These are phyloP conservation scores for Diorhabda carinulata DNA, from an alignment of 1,140 invertebrate species.

Conservation along the genomic window DNA sequence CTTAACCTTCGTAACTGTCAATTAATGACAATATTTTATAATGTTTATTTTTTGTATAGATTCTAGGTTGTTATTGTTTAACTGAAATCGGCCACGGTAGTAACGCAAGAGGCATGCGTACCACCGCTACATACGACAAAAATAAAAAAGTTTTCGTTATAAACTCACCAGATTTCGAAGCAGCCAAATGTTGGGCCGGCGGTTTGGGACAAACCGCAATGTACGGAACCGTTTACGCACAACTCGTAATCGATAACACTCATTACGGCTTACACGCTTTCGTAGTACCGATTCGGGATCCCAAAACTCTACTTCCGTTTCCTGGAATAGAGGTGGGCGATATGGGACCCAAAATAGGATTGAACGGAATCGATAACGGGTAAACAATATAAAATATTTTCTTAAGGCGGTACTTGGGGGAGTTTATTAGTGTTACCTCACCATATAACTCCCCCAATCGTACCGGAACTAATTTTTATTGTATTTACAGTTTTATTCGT, in stretches of 20 bases:
- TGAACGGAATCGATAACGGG: slow-evolving; percentile 90
- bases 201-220: slow-evolving; percentile 84
- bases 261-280: slow-evolving; percentile 85
- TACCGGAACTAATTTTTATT: no score
- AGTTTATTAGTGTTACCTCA: background rate
- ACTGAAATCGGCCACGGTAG: slow-evolving; percentile 95
- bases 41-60: slow-evolving; percentile 44
- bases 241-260: slow-evolving; percentile 69
- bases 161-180: slow-evolving; percentile 88
- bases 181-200: slow-evolving; percentile 93
- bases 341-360: slow-evolving; percentile 82
- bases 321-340: slow-evolving; percentile 71
- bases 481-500: slow-evolving; percentile 69
- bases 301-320: slow-evolving; percentile 64
- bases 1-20: no score
- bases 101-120: slow-evolving; percentile 86
- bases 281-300: slow-evolving; percentile 76
- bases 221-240: slow-evolving; percentile 83
- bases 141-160: slow-evolving; percentile 75
- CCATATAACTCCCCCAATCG: no score
- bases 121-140: slow-evolving; percentile 84
- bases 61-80: slow-evolving; percentile 79
- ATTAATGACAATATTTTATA: no score
- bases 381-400: slow-evolving; percentile 29
- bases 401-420: background rate